Evolutionary conservation across 2,797 vertebrate species (phyloP), one percentile per base, ranked within the genome.

Genomic region (Onychomys torridus): DNA sequence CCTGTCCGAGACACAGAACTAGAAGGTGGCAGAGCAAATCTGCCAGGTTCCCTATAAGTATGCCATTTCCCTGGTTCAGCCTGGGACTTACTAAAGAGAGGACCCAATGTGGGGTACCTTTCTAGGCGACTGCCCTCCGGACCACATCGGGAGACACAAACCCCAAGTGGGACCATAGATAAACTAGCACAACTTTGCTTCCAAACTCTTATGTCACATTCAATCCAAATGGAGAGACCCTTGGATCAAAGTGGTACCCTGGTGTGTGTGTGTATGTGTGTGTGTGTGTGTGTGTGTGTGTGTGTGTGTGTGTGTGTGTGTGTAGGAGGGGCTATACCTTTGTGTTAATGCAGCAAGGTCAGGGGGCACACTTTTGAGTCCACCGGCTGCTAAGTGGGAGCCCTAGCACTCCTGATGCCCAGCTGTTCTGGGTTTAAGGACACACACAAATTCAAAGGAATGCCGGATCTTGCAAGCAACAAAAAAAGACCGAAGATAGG

Each of bases 381-480:
- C 59, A 37, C 16, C 2, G 0, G 23, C n/a, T 83, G 73, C 81
- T 37, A 29, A 46, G 59, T 32, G 34, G 5, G 40, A 78, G 8
- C 16, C 34, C 10, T 0, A 25, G 11, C 0, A 6, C 59, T 83
- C 61, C 27, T 3, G 43, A 77, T 94, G 89, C 49, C 57, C 1
- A 12, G 88, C 69, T 91, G 57, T 13, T 90, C 40, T 76, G 67
- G 65, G 93, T 95, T 92, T 78, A 93, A 94, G 87, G 94, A 88
- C 87, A 97, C 84, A 88, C 84, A 87, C 27, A 88, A 95, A 96
- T 89, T 94, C 96, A 95, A 91, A 97, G 95, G 93, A 97, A 97
- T 84, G 94, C 94, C 75, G 73, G 92, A 63, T 95, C 94, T 96
- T 88, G 89, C 89, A 95, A 97, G 63, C 4, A 32, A 69, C 16